These are phyloP conservation scores for Aphelenchoides avenae DNA, from an alignment of 1,140 invertebrate species.

Conservation along the genomic window DNA sequence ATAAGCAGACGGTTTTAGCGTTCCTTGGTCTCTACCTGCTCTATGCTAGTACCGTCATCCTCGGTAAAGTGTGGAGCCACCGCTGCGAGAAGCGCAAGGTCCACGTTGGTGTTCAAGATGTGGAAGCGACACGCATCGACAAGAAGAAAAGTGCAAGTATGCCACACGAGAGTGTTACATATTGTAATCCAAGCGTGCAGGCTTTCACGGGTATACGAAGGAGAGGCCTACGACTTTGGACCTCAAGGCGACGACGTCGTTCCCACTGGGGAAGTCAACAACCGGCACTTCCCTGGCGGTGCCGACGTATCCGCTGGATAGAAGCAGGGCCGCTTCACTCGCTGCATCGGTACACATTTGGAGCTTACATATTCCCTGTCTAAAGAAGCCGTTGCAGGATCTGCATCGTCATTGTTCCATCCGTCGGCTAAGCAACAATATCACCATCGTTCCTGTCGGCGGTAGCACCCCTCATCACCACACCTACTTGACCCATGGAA, in stretches of 20 bases:
- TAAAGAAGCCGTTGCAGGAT: conserved; percentile 2
- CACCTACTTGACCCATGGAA: conserved; percentile 5
- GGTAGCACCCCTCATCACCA: conserved; percentile 14
- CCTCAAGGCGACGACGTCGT: too few relatives aligned
- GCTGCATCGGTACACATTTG: not conserved
- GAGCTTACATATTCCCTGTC: not conserved
- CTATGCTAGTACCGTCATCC: conserved; percentile 66
- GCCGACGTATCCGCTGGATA: not conserved
- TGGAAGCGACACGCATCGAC: conserved; percentile 17
- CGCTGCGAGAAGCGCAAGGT: too few relatives aligned
- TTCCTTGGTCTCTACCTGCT: conserved; percentile 66
- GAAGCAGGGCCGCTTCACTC: not conserved
- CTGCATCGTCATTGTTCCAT: not conserved
- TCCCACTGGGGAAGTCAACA: too few relatives aligned
- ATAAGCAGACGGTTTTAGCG: conserved; percentile 57
- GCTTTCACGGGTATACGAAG: too few relatives aligned
- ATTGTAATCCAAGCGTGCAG: too few relatives aligned
- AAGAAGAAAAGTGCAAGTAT: not conserved
- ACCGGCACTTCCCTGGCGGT: not conserved
- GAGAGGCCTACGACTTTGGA: too few relatives aligned
- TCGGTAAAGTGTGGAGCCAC: conserved; percentile 60
- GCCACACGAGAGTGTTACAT: not conserved
- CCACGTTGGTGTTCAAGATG: too few relatives aligned
- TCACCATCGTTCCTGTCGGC: conserved; percentile 24
- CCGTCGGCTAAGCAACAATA: conserved; percentile 11